phyloP scores from a whole-genome alignment of 2,888 invertebrate genomes.

The Entomobrya multifasciata region DNA sequence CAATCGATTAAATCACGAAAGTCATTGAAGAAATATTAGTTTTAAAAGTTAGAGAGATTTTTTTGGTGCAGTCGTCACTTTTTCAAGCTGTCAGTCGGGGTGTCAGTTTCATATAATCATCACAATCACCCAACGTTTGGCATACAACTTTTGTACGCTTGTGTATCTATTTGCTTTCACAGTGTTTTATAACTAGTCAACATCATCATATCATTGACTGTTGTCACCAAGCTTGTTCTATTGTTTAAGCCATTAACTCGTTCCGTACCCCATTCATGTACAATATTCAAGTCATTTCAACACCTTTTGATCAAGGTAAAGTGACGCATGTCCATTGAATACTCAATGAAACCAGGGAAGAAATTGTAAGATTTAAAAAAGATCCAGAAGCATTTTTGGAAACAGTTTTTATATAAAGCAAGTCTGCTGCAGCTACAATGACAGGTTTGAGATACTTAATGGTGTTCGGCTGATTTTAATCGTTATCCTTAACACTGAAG shows the following conservation, averaged over 20 bases:
- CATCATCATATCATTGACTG: neutral
- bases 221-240: conserved; percentile 54
- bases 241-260: conserved; percentile 19
- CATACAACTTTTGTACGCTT: too few species aligned
- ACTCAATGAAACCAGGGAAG: conserved; percentile 47
- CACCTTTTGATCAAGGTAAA: conserved; percentile 24
- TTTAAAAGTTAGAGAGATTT: neutral
- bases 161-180: too few species aligned
- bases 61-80: conserved; percentile 54
- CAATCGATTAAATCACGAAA: conserved; percentile 20
- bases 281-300: conserved; percentile 50
- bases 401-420: too few species aligned
- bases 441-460: conserved; percentile 19
- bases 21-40: conserved; percentile 23
- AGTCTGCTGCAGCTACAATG: conserved; percentile 55
- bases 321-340: conserved; percentile 45
- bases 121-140: conserved; percentile 2
- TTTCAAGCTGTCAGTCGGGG: conserved; percentile 33
- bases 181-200: neutral
- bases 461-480: conserved; percentile 35
- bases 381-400: conserved; percentile 19
- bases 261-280: conserved; percentile 61
- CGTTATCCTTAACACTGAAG: neutral
- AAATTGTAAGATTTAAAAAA: neutral
- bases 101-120: conserved; percentile 12